phyloP scores from a whole-genome alignment of 2,113 vertebrate genomes.

The Bambusicola thoracicus region DNA sequence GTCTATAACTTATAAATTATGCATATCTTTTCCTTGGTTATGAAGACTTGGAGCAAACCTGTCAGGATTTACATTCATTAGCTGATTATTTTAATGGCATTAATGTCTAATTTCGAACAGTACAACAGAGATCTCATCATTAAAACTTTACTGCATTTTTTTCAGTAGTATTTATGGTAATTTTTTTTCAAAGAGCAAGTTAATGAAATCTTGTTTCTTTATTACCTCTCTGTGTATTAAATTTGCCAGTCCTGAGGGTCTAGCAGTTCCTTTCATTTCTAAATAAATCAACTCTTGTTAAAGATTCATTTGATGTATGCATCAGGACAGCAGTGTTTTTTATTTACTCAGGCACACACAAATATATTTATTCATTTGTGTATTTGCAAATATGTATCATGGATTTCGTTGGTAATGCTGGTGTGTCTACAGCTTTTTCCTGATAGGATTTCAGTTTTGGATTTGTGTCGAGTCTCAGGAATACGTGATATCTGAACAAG shows the following conservation, averaged over 20 bases:
- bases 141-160: constrained; percentile 8
- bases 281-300: neutral
- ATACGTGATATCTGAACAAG: neutral
- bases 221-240: neutral
- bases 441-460: neutral
- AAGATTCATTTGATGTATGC: neutral
- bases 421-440: neutral
- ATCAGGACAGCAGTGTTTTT: neutral
- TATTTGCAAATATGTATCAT: neutral
- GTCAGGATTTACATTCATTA: constrained; percentile 34
- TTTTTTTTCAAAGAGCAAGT: neutral
- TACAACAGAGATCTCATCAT: neutral
- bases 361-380: neutral
- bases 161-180: neutral
- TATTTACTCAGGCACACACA: neutral
- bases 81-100: constrained; percentile 6
- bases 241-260: neutral
- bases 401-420: neutral
- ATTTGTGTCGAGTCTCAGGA: neutral
- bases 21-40: constrained; percentile 14
- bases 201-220: neutral
- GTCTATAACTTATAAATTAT: neutral
- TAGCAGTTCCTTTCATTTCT: neutral
- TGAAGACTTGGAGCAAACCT: neutral
- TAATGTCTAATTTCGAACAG: constrained; percentile 22